These are phyloP conservation scores for Drosophila varians DNA, from an alignment of 1,140 invertebrate species.

Conservation along the genomic window DNA sequence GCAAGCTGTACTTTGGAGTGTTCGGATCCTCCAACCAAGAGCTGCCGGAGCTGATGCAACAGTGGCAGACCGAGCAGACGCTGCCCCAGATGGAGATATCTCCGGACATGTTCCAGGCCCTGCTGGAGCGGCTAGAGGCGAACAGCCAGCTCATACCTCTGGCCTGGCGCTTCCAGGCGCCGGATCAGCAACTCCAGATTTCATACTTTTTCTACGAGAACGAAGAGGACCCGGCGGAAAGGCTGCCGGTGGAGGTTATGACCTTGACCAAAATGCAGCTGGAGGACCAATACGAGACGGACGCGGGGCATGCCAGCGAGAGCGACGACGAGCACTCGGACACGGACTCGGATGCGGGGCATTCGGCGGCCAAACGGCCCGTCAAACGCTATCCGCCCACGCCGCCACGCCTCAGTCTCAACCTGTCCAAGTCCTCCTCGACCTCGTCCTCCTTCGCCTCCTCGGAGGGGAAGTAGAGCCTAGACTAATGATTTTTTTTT, in stretches of 20 bases:
- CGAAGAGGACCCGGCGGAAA: slow-evolving; percentile 20
- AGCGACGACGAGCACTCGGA: slow-evolving; percentile 69
- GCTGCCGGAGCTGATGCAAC: slow-evolving; percentile 3
- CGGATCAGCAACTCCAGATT: slow-evolving; percentile 40
- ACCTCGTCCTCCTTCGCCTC: slow-evolving; percentile 3
- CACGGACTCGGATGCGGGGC: slow-evolving; percentile 18
- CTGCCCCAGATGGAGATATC: slow-evolving; percentile 64
- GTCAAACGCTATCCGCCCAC: slow-evolving; percentile 15
- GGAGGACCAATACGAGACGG: slow-evolving; percentile 52
- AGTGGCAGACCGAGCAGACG: slow-evolving; percentile 50
- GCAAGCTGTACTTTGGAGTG: slow-evolving; percentile 54
- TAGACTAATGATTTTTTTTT: background rate
- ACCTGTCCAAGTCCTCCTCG: slow-evolving; percentile 2
- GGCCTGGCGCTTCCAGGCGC: slow-evolving; percentile 33
- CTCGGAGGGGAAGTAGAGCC: slow-evolving; percentile 29
- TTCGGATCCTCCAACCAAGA: slow-evolving; percentile 4
- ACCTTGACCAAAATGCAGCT: background rate
- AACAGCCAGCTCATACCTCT: slow-evolving; percentile 37
- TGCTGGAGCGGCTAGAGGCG: slow-evolving; percentile 19
- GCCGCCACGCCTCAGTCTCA: background rate
- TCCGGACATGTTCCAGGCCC: slow-evolving; percentile 41
- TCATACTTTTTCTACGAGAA: slow-evolving; percentile 63
- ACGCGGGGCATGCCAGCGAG: slow-evolving; percentile 54
- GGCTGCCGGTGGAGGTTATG: too few relatives aligned
- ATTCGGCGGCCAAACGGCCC: background rate